A percentile compares a stretch with the other conserved stretches of the same genome.
Conservation (phyloP, 2,797 vertebrate genomes). For the Lepus townsendii region DNA sequence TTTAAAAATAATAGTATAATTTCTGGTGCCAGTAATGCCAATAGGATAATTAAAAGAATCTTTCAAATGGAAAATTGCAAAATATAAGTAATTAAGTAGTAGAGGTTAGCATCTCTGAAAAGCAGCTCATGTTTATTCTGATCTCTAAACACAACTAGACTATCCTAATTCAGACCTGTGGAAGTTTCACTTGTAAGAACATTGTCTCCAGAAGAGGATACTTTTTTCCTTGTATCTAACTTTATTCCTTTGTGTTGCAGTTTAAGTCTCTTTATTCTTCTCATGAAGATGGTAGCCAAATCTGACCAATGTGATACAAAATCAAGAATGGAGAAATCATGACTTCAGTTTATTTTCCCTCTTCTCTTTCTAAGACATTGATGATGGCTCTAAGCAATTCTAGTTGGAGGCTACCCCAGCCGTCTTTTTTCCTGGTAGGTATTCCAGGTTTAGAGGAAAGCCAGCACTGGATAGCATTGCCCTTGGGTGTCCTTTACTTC, state of each 20-base stretch:
- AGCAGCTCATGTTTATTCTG: not conserved
- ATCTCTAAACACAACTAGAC: not conserved
- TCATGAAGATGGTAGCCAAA: slow-evolving; percentile 23
- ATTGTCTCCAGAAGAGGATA: not conserved
- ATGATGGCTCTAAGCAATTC: slow-evolving; percentile 67
- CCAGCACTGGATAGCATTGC: slow-evolving; percentile 81
- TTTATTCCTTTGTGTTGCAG: slow-evolving; percentile 10
- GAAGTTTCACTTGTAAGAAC: not conserved
- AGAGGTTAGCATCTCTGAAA: not conserved
- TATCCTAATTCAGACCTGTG: not conserved
- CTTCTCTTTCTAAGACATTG: not conserved
- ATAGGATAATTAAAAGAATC: not conserved
- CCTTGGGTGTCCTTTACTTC: slow-evolving; percentile 70
- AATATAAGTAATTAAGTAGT: not conserved
- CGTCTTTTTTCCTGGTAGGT: slow-evolving; percentile 77
- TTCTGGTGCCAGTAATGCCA: not conserved
- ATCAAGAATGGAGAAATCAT: slow-evolving; percentile 31
- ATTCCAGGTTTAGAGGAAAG: slow-evolving; percentile 81
- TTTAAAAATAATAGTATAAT: not conserved
- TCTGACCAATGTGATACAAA: not conserved
- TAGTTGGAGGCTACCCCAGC: slow-evolving; percentile 56
- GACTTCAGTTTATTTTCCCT: not conserved
- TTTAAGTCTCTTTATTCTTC: slow-evolving; percentile 18
- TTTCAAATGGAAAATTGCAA: not conserved
- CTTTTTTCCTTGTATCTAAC: slow-evolving; percentile 34